These are phyloP conservation scores for Mormyrus hasselquistii DNA, from an alignment of 2,797 vertebrate species.

Conservation along the genomic window DNA sequence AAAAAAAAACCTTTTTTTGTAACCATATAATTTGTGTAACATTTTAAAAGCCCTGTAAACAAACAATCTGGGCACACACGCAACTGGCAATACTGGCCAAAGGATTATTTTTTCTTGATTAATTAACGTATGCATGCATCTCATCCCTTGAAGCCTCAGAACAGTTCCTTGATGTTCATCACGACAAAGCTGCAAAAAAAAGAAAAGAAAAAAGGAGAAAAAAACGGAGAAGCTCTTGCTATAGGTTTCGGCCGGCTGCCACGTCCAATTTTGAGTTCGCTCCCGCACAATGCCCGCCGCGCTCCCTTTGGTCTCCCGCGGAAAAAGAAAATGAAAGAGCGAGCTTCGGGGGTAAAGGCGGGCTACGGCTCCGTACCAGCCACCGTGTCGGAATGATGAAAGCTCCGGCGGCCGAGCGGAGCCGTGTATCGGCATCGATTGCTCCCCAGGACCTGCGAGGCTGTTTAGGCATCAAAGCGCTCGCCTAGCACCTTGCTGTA, in stretches of 20 bases:
- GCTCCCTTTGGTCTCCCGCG: neutral
- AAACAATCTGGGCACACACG: neutral
- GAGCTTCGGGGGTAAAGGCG: neutral
- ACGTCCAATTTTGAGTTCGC: neutral
- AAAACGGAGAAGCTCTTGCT: neutral
- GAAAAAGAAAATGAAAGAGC: neutral
- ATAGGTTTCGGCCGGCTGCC: neutral
- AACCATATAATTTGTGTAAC: neutral
- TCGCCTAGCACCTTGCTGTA: neutral
- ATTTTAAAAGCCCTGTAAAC: neutral
- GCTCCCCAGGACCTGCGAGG: neutral
- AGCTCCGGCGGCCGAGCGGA: neutral
- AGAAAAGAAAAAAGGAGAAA: neutral
- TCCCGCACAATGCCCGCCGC: neutral
- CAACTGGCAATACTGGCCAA: neutral
- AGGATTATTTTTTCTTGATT: neutral
- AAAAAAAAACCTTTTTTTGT: neutral
- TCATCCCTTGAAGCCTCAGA: neutral
- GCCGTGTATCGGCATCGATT: neutral
- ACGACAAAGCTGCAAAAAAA: neutral
- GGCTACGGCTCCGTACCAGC: neutral
- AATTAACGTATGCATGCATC: neutral
- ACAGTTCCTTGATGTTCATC: neutral
- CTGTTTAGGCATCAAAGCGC: neutral
- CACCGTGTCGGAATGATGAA: neutral